Conservation (phyloP, 2,888 invertebrate species). For the Brachylomia viminalis region DNA sequence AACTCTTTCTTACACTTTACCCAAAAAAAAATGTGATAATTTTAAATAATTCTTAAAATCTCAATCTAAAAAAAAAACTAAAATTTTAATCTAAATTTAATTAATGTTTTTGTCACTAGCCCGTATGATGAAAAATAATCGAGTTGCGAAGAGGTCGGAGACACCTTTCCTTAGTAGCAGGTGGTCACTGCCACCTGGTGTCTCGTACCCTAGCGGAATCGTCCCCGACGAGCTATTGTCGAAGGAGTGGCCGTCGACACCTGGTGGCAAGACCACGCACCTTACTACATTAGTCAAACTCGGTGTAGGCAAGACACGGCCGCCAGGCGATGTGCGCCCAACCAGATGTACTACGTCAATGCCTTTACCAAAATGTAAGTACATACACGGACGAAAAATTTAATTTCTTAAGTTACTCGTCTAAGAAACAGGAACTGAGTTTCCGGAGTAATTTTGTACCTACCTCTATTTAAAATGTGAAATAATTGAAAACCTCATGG, state of each 20-base stretch:
- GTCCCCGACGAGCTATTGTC: accelerated
- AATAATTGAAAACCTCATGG: neutral
- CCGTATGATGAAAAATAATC: neutral
- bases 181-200: too few relatives aligned
- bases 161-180: neutral
- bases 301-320: neutral
- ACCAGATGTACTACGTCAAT: constrained; percentile 9
- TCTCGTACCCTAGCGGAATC: accelerated
- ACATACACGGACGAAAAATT: neutral
- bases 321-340: accelerated
- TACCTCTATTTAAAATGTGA: neutral
- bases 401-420: neutral
- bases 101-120: neutral
- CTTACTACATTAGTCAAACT: neutral
- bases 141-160: neutral
- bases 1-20: neutral
- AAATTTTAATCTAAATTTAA: neutral
- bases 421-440: too few relatives aligned
- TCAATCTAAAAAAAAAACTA: too few relatives aligned
- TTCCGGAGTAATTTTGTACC: neutral
- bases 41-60: too few relatives aligned
- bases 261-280: too few relatives aligned
- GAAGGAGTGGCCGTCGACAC: neutral
- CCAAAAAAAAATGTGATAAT: neutral
- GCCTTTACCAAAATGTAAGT: constrained; percentile 19